Percentiles rank a stretch among this genome's conserved stretches.
Evolutionary conservation across 2,113 vertebrate species (phyloP).

Genomic region (Guaruba guarouba): DNA sequence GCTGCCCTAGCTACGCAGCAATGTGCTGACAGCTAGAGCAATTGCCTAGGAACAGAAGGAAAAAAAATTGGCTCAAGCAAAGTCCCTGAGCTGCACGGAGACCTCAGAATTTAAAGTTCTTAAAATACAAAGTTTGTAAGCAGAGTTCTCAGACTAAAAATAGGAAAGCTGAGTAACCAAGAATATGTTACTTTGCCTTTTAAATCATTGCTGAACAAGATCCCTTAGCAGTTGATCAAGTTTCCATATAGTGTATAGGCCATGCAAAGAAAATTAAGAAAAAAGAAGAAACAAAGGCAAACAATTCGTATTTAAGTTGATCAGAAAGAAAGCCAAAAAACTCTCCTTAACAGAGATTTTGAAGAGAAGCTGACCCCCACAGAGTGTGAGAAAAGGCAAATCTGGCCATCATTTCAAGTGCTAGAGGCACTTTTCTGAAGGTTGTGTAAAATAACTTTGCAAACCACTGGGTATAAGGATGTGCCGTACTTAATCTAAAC

Average conservation of each 20-base stretch:
- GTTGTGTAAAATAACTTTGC: neutral
- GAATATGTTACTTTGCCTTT: neutral
- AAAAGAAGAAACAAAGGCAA: neutral
- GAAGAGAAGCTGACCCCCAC: neutral
- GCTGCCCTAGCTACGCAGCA: neutral
- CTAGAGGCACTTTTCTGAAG: constrained; percentile 26
- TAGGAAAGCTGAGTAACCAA: neutral
- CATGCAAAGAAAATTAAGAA: neutral
- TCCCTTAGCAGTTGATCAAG: neutral
- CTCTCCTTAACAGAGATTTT: neutral
- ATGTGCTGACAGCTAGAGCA: neutral
- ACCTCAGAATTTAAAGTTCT: neutral
- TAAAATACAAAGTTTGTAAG: neutral
- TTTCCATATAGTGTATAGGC: neutral
- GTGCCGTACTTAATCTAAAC: neutral
- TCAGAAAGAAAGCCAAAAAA: neutral
- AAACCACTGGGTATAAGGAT: neutral
- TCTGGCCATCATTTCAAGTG: neutral
- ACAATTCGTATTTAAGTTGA: neutral
- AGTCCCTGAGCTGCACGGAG: neutral
- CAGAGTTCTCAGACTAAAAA: neutral
- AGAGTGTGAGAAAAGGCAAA: neutral
- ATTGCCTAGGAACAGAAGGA: neutral
- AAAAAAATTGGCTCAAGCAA: neutral
- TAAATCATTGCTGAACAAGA: neutral